These are phyloP conservation scores for Drosophila chauvacae DNA, from an alignment of 1,140 invertebrate genomes.

Conservation along the genomic window DNA sequence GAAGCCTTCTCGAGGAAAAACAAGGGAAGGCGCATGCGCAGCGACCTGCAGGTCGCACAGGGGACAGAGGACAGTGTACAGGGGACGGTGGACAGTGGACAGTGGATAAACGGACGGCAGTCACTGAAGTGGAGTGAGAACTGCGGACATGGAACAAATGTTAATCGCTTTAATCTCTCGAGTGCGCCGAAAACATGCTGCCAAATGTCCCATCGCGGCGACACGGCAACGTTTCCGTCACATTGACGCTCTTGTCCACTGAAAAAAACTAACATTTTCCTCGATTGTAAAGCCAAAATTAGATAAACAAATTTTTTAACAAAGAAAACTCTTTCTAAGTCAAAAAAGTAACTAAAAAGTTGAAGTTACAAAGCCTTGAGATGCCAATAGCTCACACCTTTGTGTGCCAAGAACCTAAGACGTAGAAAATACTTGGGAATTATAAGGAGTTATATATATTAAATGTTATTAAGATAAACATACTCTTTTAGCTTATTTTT, in stretches of 20 bases:
- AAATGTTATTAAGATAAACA: no score
- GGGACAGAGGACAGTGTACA: conserved; percentile 22
- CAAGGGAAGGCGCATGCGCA: conserved; percentile 71
- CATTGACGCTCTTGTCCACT: conserved; percentile 58
- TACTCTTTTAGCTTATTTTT: no score
- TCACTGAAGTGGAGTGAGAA: conserved; percentile 29
- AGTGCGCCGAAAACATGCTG: conserved; percentile 79
- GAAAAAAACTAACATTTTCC: not conserved
- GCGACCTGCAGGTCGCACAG: conserved; percentile 60
- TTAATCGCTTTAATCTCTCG: conserved; percentile 82
- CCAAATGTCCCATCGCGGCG: conserved; percentile 51
- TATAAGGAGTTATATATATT: no score
- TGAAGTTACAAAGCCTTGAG: not conserved
- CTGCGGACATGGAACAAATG: conserved; percentile 74
- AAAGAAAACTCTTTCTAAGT: no score
- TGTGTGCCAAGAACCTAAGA: not conserved
- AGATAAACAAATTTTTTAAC: not conserved
- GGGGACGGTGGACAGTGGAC: conserved; percentile 20
- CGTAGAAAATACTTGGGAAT: not conserved
- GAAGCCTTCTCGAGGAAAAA: conserved; percentile 3
- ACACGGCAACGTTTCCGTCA: conserved; percentile 72
- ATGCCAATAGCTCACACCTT: no score
- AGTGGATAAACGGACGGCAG: conserved; percentile 21
- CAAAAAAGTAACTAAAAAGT: no score
- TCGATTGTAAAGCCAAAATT: no score